Base-by-base conservation (phyloP, 2,113 vertebrate genomes). In the Tichodroma muraria region DNA sequence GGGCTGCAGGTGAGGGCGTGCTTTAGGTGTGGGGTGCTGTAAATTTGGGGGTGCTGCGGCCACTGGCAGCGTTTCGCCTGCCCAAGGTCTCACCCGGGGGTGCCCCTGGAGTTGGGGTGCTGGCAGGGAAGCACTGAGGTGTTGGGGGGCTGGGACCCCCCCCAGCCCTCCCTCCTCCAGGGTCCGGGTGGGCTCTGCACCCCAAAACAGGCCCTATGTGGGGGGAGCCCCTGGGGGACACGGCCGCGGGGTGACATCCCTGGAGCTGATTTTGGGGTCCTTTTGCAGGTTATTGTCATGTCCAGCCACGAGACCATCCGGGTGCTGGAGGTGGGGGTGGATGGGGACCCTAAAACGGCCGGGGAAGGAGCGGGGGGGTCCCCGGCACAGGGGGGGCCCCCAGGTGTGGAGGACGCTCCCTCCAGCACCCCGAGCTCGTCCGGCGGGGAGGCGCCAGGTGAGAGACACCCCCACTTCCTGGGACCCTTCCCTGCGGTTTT, bases 251-350 rank as follows among this genome's bases (percentile, higher is more conserved):
- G 18, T 8, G 9, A 11, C 21, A 1, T 2, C 10, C 35, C 50
- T 0, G 10, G 47, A 28, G 59, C 75, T 94, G 45, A 70, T 49
- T 37, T n/a, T 11, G 33, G 85, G 78, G 6, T 21, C 0, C 75
- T 1, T 64, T 77, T 80, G 23, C 97, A 99, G 99, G 99, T 99
- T 77, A 99, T 99, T 88, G 99, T 99, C 96, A 99, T 99, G 99
- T 99, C 99, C 60, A 94, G 99, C 90, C 99, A 99, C 15, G 99
- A 99, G 97, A 99, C 99, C 37, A 99, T 99, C 96, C 98, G 99
- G 10, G 99, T 99, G 84, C 97, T 99, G 69, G 99, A 99, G 95
- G 98, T 99, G 18, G 99, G 98, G 24, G 99, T 99, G 38, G 99
- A 98, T 25, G 96, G 96, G 59, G 90, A 98, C 73, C 97, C 64